Evolutionary conservation across 2,888 invertebrate species (phyloP), one percentile per base, ranked within the genome.

Genomic region (Drosophila nigritarsus): DNA sequence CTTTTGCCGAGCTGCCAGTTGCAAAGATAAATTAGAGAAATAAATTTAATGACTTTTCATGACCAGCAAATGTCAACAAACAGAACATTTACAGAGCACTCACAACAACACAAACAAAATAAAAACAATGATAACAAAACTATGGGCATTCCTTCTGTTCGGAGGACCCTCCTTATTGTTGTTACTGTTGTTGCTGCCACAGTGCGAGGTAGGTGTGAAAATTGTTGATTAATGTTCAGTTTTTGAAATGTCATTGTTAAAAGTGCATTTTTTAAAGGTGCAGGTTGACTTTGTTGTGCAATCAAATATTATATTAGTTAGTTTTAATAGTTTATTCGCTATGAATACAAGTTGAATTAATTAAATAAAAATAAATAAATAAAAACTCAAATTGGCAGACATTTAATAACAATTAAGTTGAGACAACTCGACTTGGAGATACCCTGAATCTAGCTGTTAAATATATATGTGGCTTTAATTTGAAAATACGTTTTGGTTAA

Each of bases 51-150:
- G 87, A 89, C 85, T 89, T 85, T 87, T 82, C 87, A 82, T 87
- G 89, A 85, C 87, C 86, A 86, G 86, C 86, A 87, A 87, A 81
- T 87, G 86, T 87, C 86, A 87, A 87, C 86, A 81, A 85, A 83
- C 74, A 70, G 81, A 85, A 80, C 82, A 84, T 82, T 84, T 81
- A 86, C 75, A 71, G 69, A 73, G 73, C 70, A 72, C 71, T 75
- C 83, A 80, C 78, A 78, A 75, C 75, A 69, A 67, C 32, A 59
- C 48, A 48, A 65, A 45, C 54, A 62, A 42, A 50, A 64, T 49
- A 73, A 65, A 65, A 65, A 65, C 60, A 65, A 78, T 78, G 78
- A 75, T 73, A 78, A 78, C 62, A 73, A 78, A 71, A 80, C 80
- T 75, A 78, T 78, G 65, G 71, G 65, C 68, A 69, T 36, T 59